Percentiles rank a stretch among this genome's conserved stretches.
phyloP scores from a whole-genome alignment of 2,113 vertebrate genomes.

The Cettia cetti region DNA sequence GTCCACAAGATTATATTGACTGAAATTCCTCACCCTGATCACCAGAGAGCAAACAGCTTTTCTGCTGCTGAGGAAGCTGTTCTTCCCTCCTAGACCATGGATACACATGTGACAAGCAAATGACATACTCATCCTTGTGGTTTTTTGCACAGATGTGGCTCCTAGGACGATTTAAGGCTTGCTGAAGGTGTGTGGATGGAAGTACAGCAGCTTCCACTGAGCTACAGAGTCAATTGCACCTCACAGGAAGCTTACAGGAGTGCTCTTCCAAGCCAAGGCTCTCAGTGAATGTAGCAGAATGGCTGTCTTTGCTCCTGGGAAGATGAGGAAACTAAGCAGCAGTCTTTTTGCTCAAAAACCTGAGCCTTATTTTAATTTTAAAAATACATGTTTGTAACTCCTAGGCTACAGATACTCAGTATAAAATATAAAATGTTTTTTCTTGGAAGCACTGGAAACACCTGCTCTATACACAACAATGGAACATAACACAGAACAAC shows the following conservation, averaged over 20 bases:
- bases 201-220: neutral
- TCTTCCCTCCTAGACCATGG: neutral
- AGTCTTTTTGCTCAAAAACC: neutral
- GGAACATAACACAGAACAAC: neutral
- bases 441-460: neutral
- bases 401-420: rapidly evolving
- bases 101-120: neutral
- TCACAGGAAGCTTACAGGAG: neutral
- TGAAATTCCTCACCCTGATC: neutral
- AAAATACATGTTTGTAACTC: neutral
- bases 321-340: neutral
- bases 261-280: neutral
- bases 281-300: neutral
- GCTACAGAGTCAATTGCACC: rapidly evolving
- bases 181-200: neutral
- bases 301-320: neutral
- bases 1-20: neutral
- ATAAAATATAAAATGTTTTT: neutral
- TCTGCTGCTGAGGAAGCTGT: neutral
- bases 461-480: neutral
- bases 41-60: neutral
- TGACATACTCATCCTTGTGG: neutral
- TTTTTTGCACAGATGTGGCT: neutral
- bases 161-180: neutral
- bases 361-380: neutral